Evolutionary conservation across 2,888 invertebrate genomes (phyloP).

Genomic region (Lottia scabra): DNA sequence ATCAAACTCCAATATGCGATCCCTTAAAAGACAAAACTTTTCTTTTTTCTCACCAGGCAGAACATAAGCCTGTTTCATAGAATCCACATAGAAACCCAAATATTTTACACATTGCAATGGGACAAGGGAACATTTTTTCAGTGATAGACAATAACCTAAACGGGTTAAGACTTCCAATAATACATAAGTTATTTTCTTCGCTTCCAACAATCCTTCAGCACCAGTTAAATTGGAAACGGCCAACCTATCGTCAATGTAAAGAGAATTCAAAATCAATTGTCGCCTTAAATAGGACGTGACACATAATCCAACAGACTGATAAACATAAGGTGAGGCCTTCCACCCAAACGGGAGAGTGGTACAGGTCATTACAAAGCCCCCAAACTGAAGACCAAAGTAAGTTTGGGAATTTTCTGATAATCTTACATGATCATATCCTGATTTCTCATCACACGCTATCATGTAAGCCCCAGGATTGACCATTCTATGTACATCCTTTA

Average conservation of each 20-base stretch:
- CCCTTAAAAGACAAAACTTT: conserved; percentile 19
- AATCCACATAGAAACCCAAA: conserved; percentile 25
- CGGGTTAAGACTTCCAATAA: conserved; percentile 21
- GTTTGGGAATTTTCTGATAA: background rate
- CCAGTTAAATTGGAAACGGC: too few species aligned
- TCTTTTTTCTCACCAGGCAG: conserved; percentile 21
- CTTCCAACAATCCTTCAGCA: too few species aligned
- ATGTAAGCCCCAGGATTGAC: conserved; percentile 13
- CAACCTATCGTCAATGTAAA: conserved; percentile 19
- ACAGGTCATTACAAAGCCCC: conserved; percentile 16
- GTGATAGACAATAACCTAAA: too few species aligned
- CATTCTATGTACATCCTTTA: conserved; percentile 18
- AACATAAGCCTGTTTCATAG: conserved; percentile 16
- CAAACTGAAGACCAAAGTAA: conserved; percentile 18
- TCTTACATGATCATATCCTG: conserved; percentile 24
- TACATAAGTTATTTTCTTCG: conserved; percentile 8
- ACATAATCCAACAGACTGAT: conserved; percentile 16
- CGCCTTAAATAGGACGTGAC: conserved; percentile 12
- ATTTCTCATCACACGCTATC: conserved; percentile 22
- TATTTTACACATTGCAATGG: conserved; percentile 12
- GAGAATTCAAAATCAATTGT: background rate
- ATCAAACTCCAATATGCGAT: conserved; percentile 20
- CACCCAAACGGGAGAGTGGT: conserved; percentile 24
- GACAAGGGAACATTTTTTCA: conserved; percentile 18
- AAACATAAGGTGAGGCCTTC: conserved; percentile 18